Evolutionary conservation across 2,797 vertebrate species (phyloP).

Genomic region (Gephyroberyx darwinii): DNA sequence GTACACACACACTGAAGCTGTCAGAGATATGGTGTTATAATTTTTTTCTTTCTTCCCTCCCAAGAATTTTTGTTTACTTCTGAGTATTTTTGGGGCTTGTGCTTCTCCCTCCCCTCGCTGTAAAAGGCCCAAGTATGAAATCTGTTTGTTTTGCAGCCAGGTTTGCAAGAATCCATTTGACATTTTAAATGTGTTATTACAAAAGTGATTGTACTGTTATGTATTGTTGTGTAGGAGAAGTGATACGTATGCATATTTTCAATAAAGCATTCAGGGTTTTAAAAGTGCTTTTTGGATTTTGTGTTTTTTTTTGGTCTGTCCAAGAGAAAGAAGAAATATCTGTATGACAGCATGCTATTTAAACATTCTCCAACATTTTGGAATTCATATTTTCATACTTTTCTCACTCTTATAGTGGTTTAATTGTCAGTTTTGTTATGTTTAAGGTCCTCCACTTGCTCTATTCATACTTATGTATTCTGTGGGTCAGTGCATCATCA

Average conservation of each 20-base stretch:
- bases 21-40: constrained; percentile 66
- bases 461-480: too few species aligned
- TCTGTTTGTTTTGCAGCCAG: constrained; percentile 69
- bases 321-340: too few species aligned
- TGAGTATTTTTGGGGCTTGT: constrained; percentile 54
- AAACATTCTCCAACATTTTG: too few species aligned
- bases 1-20: constrained; percentile 43
- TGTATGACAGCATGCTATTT: too few species aligned
- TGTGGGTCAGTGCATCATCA: too few species aligned
- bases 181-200: constrained; percentile 83
- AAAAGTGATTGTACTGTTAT: constrained; percentile 87
- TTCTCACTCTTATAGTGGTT: too few species aligned
- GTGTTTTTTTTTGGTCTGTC: too few species aligned
- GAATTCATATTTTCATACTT: too few species aligned
- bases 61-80: constrained; percentile 41
- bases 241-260: constrained; percentile 89
- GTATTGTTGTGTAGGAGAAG: constrained; percentile 86
- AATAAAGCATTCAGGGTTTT: constrained; percentile 89
- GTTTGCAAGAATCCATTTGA: constrained; percentile 71
- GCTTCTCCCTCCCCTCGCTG: constrained; percentile 50
- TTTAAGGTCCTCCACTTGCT: too few species aligned
- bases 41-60: constrained; percentile 28
- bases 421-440: too few species aligned
- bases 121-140: constrained; percentile 63
- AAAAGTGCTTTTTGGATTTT: constrained; percentile 30